Conservation (phyloP, 2,113 vertebrate species). For the Noturus placidus region DNA sequence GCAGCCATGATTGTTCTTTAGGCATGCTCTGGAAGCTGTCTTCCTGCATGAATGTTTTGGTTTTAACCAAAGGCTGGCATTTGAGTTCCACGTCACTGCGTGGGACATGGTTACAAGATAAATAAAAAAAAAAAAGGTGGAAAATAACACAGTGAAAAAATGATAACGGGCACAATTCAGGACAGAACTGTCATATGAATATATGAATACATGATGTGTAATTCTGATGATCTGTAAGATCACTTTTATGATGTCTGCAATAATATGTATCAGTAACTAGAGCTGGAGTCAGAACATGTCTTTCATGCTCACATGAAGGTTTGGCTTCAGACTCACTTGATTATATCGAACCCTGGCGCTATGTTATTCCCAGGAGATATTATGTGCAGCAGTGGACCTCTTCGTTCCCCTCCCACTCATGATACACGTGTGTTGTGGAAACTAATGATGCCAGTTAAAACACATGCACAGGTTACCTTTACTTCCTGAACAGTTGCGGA, state of each 20-base stretch:
- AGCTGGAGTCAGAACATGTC: background rate
- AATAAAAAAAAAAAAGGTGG: background rate
- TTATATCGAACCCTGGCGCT: too few species aligned
- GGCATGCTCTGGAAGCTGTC: background rate
- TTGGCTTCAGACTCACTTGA: too few species aligned
- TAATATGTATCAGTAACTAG: background rate
- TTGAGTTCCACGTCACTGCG: background rate
- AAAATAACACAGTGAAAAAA: background rate
- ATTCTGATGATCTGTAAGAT: background rate
- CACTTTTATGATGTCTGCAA: background rate
- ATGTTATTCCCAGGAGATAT: too few species aligned
- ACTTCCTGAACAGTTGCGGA: too few species aligned
- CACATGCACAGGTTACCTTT: too few species aligned
- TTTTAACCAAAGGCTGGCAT: slow-evolving; percentile 24
- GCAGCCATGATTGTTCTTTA: background rate
- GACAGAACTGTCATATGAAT: background rate
- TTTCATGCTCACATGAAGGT: background rate
- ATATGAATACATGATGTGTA: background rate
- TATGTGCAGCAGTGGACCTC: too few species aligned
- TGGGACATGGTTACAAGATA: background rate
- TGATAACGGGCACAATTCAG: background rate
- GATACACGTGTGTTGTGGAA: too few species aligned
- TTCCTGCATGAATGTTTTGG: background rate
- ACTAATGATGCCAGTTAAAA: too few species aligned
- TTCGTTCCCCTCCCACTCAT: too few species aligned